phyloP scores from a whole-genome alignment of 1,140 invertebrate species.

The Ditylenchus dipsaci region DNA sequence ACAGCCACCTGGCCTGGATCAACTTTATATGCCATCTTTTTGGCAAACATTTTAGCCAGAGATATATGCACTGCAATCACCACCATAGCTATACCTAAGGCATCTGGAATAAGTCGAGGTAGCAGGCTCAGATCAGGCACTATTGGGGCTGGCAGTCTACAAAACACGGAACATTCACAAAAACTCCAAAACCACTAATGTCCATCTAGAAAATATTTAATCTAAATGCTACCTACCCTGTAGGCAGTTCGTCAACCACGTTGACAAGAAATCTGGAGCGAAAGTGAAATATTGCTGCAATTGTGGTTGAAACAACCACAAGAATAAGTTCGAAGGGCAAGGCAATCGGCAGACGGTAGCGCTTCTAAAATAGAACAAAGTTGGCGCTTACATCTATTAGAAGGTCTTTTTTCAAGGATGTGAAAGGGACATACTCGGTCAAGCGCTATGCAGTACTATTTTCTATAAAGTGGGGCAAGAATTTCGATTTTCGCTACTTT shows the following conservation, averaged over 20 bases:
- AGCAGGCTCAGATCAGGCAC: constrained; percentile 56
- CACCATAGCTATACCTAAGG: constrained; percentile 62
- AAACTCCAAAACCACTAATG: too few relatives aligned
- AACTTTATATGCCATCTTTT: constrained; percentile 60
- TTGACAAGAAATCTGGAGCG: constrained; percentile 40
- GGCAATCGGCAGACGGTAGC: constrained; percentile 33
- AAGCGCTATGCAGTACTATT: too few relatives aligned
- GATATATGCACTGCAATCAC: constrained; percentile 62
- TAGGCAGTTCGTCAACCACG: constrained; percentile 49
- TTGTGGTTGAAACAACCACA: constrained; percentile 48
- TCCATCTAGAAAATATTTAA: background rate
- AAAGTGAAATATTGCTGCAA: constrained; percentile 47
- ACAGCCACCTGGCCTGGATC: constrained; percentile 59
- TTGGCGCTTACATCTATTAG: too few relatives aligned
- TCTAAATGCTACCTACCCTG: constrained; percentile 34
- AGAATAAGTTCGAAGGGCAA: constrained; percentile 52
- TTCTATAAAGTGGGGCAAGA: too few relatives aligned
- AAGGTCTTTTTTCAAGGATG: too few relatives aligned
- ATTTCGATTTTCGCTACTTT: too few relatives aligned
- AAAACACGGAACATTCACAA: background rate
- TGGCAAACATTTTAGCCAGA: constrained; percentile 62
- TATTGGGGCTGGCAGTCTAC: constrained; percentile 5
- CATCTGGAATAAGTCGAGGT: constrained; percentile 51
- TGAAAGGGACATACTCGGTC: too few relatives aligned
- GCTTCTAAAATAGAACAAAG: constrained; percentile 5